These are phyloP conservation scores for Amblyraja radiata DNA, from an alignment of 2,797 vertebrate species.

Conservation along the genomic window DNA sequence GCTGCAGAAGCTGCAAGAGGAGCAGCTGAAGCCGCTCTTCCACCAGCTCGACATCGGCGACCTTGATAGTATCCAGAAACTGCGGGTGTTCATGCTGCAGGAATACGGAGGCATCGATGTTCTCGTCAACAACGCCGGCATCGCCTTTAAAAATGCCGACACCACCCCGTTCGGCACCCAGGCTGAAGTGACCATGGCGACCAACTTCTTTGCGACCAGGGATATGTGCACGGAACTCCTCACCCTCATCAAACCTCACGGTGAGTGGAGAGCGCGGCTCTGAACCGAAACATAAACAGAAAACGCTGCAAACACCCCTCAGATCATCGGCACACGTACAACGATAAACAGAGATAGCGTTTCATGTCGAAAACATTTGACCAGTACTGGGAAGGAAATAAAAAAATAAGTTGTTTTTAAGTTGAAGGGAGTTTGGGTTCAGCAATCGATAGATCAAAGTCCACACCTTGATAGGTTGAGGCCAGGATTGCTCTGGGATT, in stretches of 20 bases:
- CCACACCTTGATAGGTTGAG: no score
- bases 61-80: conserved; percentile 59
- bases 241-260: conserved; percentile 75
- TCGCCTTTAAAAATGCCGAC: conserved; percentile 73
- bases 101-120: conserved; percentile 72
- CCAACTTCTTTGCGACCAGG: conserved; percentile 74
- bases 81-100: conserved; percentile 63
- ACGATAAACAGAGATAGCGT: no score
- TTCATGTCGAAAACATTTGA: no score
- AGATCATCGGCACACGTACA: no score
- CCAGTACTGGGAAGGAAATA: no score
- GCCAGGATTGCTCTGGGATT: no score
- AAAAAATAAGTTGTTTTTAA: no score
- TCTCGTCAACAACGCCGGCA: conserved; percentile 83
- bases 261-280: conserved; percentile 44
- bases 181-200: conserved; percentile 75
- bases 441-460: no score
- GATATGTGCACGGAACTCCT: conserved; percentile 73
- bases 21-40: conserved; percentile 65
- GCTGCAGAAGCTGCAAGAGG: conserved; percentile 59
- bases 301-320: no score
- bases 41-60: conserved; percentile 80
- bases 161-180: conserved; percentile 65
- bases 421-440: no score
- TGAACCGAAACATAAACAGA: no score